These are phyloP conservation scores for Agrypnia vestita DNA, from an alignment of 1,140 invertebrate species.

Conservation along the genomic window DNA sequence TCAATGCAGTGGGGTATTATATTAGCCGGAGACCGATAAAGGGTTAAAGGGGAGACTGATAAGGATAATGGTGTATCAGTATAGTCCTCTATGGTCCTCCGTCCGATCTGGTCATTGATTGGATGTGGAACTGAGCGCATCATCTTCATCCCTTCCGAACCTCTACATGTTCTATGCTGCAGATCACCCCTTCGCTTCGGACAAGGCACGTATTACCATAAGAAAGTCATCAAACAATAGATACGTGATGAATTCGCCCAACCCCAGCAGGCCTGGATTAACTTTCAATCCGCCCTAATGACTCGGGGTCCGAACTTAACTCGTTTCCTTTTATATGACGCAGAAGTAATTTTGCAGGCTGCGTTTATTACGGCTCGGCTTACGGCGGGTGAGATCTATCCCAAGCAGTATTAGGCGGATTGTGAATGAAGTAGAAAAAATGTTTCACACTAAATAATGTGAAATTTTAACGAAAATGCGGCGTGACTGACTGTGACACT, in stretches of 20 bases:
- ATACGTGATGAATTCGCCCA: constrained; percentile 55
- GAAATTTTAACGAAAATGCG: neutral
- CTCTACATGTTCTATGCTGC: neutral
- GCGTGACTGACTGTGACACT: neutral
- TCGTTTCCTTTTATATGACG: constrained; percentile 60
- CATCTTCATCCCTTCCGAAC: neutral
- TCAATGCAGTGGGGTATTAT: no score
- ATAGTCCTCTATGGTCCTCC: no score
- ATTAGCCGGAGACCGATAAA: no score
- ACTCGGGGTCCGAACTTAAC: constrained; percentile 55
- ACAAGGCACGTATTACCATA: constrained; percentile 58
- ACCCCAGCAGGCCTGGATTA: constrained; percentile 54
- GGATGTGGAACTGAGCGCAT: no score
- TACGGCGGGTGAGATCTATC: neutral
- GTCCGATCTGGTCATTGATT: no score
- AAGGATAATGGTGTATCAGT: no score
- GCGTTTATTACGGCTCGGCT: constrained; percentile 16
- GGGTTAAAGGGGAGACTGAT: no score
- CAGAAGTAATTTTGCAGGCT: constrained; percentile 59
- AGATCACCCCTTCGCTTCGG: constrained; percentile 13
- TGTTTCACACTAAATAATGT: neutral
- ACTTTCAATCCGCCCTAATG: constrained; percentile 61
- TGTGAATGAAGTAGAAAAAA: constrained; percentile 23
- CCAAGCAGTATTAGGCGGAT: constrained; percentile 4
- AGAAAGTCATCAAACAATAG: constrained; percentile 60